Conservation (phyloP, 2,888 invertebrate genomes). For the Xanthia icteritia region DNA sequence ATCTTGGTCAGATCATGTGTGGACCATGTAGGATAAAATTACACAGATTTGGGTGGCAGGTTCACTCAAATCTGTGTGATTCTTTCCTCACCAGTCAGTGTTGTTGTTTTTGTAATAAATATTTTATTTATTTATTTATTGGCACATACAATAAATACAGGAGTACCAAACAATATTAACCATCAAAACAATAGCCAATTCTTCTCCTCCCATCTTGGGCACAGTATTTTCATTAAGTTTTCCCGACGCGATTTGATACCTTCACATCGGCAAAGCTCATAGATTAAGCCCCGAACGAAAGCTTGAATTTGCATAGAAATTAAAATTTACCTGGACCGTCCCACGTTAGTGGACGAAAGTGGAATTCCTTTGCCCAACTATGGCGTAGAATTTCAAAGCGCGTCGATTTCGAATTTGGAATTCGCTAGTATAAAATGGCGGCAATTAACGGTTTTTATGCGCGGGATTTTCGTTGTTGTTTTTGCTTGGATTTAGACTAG, state of each 20-base stretch:
- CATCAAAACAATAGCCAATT: conserved; percentile 59
- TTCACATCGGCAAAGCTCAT: conserved; percentile 84
- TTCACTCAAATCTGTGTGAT: too few relatives aligned
- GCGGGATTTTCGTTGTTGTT: conserved; percentile 27
- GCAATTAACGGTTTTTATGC: conserved; percentile 62
- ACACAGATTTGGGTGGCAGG: not conserved
- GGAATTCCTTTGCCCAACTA: conserved; percentile 83
- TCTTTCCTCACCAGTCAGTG: not conserved
- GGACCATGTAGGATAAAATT: not conserved
- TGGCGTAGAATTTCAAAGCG: conserved; percentile 76
- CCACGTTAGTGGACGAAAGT: conserved; percentile 83
- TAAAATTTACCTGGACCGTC: conserved; percentile 89
- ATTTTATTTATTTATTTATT: not conserved
- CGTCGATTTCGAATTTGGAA: conserved; percentile 75
- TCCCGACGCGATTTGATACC: conserved; percentile 83
- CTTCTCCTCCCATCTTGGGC: conserved; percentile 63
- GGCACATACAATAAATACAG: not conserved
- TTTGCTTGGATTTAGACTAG: conserved; percentile 24
- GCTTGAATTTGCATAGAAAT: conserved; percentile 90
- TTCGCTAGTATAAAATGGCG: conserved; percentile 66
- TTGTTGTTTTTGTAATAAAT: not conserved
- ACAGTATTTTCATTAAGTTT: conserved; percentile 88
- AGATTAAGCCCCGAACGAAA: conserved; percentile 87
- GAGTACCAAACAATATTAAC: conserved; percentile 30
- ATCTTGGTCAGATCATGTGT: not conserved